A percentile compares a stretch with the other conserved stretches of the same genome.
Evolutionary conservation across 2,797 vertebrate genomes (phyloP).

Genomic region (Cryptoprocta ferox): DNA sequence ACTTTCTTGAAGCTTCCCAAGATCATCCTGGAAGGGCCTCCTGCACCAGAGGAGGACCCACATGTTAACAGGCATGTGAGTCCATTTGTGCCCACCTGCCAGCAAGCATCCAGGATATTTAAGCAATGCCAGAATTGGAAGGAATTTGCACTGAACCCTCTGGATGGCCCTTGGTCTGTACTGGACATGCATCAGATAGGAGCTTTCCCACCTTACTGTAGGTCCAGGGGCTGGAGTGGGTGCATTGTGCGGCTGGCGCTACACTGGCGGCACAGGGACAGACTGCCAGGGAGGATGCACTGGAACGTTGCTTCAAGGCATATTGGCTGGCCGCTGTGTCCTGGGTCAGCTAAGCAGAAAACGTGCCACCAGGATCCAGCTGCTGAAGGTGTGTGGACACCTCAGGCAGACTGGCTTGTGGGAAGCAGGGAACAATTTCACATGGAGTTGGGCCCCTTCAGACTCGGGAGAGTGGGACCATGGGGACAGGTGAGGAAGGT

Average conservation of each 20-base stretch:
- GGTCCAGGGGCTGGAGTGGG: not conserved
- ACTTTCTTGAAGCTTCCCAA: not conserved
- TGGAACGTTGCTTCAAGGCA: not conserved
- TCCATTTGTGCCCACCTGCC: not conserved
- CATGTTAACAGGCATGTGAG: not conserved
- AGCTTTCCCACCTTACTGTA: not conserved
- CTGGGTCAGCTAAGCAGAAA: not conserved
- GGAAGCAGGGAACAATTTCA: not conserved
- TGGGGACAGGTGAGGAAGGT: not conserved
- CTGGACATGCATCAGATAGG: not conserved
- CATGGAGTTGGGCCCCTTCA: accelerated
- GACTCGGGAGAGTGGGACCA: no score
- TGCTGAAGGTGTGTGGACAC: not conserved
- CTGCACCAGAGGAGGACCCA: not conserved
- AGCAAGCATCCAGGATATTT: not conserved
- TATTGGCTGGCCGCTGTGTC: not conserved
- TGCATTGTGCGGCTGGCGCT: not conserved
- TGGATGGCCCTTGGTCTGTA: not conserved
- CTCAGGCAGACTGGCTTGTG: not conserved
- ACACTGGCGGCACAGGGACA: not conserved
- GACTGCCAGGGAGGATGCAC: not conserved
- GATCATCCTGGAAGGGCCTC: not conserved
- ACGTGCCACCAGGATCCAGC: not conserved
- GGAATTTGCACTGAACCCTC: not conserved
- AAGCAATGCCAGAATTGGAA: not conserved